Percentiles rank a stretch among this genome's conserved stretches.
These are phyloP conservation scores for Polia nebulosa DNA, from an alignment of 2,888 invertebrate genomes.

Conservation along the genomic window DNA sequence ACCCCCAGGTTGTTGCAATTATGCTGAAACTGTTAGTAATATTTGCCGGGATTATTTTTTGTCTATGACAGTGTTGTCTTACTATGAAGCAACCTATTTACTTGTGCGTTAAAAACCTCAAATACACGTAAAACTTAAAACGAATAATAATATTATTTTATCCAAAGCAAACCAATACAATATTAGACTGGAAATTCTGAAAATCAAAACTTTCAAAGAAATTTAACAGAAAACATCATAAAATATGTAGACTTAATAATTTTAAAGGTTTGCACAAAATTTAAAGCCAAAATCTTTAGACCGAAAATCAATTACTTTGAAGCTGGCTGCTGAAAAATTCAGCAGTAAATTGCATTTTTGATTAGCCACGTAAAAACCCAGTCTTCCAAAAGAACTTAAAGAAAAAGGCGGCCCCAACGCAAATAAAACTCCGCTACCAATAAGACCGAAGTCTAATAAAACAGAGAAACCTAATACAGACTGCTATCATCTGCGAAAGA, in stretches of 20 bases:
- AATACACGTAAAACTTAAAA: neutral
- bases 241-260: conserved; percentile 13
- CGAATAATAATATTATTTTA: neutral
- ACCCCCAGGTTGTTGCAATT: too few relatives aligned
- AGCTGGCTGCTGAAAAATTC: neutral
- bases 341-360: neutral
- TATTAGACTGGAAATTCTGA: neutral
- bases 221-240: conserved; percentile 13
- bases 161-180: neutral
- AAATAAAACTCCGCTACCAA: conserved; percentile 27
- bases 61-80: neutral
- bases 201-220: conserved; percentile 11
- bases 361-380: neutral
- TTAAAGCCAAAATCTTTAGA: neutral
- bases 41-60: too few relatives aligned
- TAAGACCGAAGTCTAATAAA: conserved; percentile 39
- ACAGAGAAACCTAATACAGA: conserved; percentile 31
- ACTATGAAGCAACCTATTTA: neutral
- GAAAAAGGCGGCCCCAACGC: conserved; percentile 12
- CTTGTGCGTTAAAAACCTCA: neutral
- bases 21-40: too few relatives aligned
- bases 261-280: conserved; percentile 11
- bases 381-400: conserved; percentile 13
- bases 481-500: conserved; percentile 23
- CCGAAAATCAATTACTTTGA: conserved; percentile 31